A percentile compares a stretch with the other conserved stretches of the same genome.
Conservation (phyloP, 2,113 vertebrate species). For the Gymnobelideus leadbeateri region DNA sequence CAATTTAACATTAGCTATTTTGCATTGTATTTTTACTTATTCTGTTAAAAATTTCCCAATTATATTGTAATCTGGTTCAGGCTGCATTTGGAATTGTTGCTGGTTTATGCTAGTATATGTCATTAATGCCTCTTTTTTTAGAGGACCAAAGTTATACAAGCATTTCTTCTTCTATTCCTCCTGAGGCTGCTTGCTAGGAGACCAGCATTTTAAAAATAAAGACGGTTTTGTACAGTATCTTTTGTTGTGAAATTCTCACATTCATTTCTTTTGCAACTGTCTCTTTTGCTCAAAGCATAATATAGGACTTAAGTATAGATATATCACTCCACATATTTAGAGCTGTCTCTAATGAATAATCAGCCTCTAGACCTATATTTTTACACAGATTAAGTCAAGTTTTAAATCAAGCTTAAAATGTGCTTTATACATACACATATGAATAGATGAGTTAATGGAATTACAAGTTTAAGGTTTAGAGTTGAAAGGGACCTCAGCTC, state of each 20-base stretch:
- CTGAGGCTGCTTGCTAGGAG: too few species aligned
- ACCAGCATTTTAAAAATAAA: background rate
- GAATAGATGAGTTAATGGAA: background rate
- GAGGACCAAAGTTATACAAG: background rate
- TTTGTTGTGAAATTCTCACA: background rate
- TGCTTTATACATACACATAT: background rate
- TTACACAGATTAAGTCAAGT: too few species aligned
- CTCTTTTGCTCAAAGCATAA: rapidly evolving
- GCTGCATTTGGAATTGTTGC: background rate
- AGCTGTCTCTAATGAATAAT: background rate
- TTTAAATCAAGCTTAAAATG: background rate
- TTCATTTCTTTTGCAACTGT: background rate
- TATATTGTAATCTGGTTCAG: background rate
- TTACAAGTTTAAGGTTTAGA: background rate
- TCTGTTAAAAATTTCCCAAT: background rate
- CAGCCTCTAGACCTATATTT: too few species aligned
- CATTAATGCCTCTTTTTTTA: background rate
- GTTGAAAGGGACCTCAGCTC: background rate
- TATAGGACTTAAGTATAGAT: background rate
- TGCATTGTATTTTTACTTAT: background rate
- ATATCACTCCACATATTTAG: background rate
- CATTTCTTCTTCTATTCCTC: background rate
- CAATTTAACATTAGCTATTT: background rate
- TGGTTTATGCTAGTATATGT: background rate
- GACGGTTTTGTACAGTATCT: background rate